phyloP scores from a whole-genome alignment of 1,140 invertebrate species.

The Drosophila sechellia region DNA sequence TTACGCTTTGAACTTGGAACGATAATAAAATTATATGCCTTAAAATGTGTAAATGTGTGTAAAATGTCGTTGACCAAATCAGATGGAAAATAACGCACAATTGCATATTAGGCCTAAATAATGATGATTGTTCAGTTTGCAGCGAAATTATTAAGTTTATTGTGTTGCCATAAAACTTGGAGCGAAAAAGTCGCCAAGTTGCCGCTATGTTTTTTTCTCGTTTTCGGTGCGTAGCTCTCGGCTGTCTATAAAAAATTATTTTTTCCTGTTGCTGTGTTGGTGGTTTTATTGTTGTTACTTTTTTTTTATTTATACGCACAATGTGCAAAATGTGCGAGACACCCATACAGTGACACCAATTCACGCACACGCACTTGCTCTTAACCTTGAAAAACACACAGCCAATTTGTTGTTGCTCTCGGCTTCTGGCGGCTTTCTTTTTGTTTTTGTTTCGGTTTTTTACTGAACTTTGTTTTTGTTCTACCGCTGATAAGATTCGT shows the following conservation, averaged over 20 bases:
- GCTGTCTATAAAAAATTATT: conserved; percentile 49
- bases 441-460: conserved; percentile 60
- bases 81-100: conserved; percentile 43
- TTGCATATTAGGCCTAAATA: conserved; percentile 52
- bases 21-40: conserved; percentile 17
- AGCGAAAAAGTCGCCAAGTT: conserved; percentile 27
- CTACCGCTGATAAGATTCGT: conserved; percentile 67
- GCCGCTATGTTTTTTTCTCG: conserved; percentile 18
- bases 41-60: too few relatives aligned
- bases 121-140: conserved; percentile 62
- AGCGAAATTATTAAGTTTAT: conserved; percentile 43
- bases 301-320: conserved; percentile 63
- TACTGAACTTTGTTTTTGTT: conserved; percentile 46
- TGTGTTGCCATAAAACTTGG: conserved; percentile 41
- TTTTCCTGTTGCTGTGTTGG: conserved; percentile 42
- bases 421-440: conserved; percentile 33
- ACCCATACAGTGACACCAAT: conserved; percentile 8
- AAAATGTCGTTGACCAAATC: conserved; percentile 47
- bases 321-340: conserved; percentile 58
- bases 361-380: conserved; percentile 73
- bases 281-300: conserved; percentile 19
- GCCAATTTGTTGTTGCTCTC: conserved; percentile 40
- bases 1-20: conserved; percentile 27
- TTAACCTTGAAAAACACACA: conserved; percentile 72
- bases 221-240: conserved; percentile 35